Percentiles rank a stretch among this genome's conserved stretches.
Evolutionary conservation across 2,797 vertebrate genomes (phyloP).

Genomic region (Microctenopoma steveboyesi): DNA sequence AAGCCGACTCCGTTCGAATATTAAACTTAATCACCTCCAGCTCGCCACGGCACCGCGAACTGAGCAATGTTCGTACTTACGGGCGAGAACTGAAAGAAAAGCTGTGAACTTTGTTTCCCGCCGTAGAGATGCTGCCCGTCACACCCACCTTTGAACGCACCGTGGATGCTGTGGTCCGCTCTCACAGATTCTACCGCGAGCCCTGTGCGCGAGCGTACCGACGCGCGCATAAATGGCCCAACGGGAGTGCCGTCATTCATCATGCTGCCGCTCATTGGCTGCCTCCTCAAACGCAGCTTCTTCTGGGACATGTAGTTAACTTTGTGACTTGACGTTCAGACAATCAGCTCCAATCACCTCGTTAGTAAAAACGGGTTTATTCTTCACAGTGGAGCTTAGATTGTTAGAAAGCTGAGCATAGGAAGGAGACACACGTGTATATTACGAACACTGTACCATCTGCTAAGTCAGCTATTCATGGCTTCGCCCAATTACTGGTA

Average conservation of each 20-base stretch:
- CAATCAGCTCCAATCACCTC: neutral
- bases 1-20: neutral
- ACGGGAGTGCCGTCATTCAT: constrained; percentile 66
- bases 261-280: constrained; percentile 55
- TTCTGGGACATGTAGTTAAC: constrained; percentile 72
- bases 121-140: constrained; percentile 45
- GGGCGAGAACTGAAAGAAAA: neutral
- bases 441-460: neutral
- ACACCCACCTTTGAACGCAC: constrained; percentile 77
- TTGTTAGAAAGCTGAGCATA: neutral
- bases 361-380: neutral
- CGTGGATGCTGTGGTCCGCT: constrained; percentile 33
- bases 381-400: neutral
- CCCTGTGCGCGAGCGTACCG: constrained; percentile 27
- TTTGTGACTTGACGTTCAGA: neutral
- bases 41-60: neutral
- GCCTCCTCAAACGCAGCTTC: accelerated
- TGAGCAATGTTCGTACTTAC: neutral
- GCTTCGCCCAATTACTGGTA: constrained; percentile 3
- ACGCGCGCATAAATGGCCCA: constrained; percentile 74
- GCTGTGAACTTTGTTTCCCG: neutral
- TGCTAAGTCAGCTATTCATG: neutral
- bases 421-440: neutral
- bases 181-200: constrained; percentile 44
- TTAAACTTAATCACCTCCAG: accelerated